Percentiles rank a stretch among this genome's conserved stretches.
Conservation (phyloP, 2,797 vertebrate genomes). For the Halcyon leucocephala region DNA sequence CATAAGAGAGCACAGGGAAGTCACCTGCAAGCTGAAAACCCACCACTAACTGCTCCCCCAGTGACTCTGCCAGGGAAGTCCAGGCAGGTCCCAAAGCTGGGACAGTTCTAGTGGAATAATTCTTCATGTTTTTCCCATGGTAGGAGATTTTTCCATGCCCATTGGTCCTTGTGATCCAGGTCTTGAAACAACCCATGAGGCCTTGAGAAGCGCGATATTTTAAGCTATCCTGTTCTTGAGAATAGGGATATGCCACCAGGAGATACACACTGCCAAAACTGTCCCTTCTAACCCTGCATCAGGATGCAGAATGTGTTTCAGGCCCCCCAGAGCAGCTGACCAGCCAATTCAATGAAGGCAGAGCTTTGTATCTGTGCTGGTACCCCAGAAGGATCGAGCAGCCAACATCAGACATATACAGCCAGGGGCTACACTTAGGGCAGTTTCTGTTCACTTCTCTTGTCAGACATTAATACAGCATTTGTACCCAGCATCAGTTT, state of each 20-base stretch:
- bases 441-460: conserved; percentile 52
- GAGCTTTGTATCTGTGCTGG: not conserved
- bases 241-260: not conserved
- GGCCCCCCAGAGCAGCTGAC: not conserved
- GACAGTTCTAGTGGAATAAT: not conserved
- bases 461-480: conserved; percentile 37
- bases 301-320: not conserved
- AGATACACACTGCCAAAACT: not conserved
- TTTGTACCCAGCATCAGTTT: conserved; percentile 48
- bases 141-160: not conserved
- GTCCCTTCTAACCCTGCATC: not conserved
- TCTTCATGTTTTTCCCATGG: not conserved
- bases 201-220: not conserved
- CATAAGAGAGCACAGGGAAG: not conserved
- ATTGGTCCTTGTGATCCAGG: rapidly evolving
- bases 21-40: conserved; percentile 1
- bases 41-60: not conserved
- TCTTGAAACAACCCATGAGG: not conserved
- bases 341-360: not conserved
- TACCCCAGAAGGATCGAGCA: conserved; percentile 1
- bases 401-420: conserved; percentile 35
- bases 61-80: not conserved
- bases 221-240: not conserved
- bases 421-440: conserved; percentile 67
- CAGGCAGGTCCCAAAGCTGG: not conserved